phyloP scores from a whole-genome alignment of 2,113 vertebrate genomes.

The Prolemur simus region DNA sequence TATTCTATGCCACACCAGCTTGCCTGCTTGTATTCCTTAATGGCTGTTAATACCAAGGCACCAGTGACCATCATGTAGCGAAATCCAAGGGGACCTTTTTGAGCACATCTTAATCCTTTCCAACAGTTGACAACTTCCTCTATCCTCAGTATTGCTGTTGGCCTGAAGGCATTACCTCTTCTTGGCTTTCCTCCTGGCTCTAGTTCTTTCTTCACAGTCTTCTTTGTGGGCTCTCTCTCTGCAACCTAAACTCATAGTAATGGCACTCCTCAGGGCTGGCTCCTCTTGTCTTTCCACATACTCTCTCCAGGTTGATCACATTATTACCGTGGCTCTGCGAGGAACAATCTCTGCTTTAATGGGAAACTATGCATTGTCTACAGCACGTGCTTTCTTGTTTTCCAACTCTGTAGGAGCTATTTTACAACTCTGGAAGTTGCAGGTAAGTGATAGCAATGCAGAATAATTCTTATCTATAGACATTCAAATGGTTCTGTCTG shows the following conservation, averaged over 20 bases:
- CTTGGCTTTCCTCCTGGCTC: neutral
- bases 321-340: neutral
- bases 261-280: accelerated
- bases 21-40: neutral
- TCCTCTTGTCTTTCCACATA: neutral
- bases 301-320: neutral
- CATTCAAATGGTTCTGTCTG: neutral
- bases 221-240: neutral
- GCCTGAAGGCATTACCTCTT: neutral
- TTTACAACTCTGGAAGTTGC: neutral
- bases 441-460: neutral
- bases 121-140: neutral
- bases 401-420: neutral
- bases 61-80: neutral
- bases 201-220: neutral
- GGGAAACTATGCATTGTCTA: neutral
- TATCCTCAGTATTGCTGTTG: neutral
- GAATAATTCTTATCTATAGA: neutral
- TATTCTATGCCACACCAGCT: neutral
- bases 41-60: neutral
- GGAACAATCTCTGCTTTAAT: neutral
- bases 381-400: neutral
- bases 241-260: accelerated
- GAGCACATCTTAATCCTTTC: too few relatives aligned
- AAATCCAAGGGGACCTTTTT: neutral